Percentiles rank a stretch among this genome's conserved stretches.
phyloP scores from a whole-genome alignment of 2,113 vertebrate genomes.

The Trinectes maculatus region DNA sequence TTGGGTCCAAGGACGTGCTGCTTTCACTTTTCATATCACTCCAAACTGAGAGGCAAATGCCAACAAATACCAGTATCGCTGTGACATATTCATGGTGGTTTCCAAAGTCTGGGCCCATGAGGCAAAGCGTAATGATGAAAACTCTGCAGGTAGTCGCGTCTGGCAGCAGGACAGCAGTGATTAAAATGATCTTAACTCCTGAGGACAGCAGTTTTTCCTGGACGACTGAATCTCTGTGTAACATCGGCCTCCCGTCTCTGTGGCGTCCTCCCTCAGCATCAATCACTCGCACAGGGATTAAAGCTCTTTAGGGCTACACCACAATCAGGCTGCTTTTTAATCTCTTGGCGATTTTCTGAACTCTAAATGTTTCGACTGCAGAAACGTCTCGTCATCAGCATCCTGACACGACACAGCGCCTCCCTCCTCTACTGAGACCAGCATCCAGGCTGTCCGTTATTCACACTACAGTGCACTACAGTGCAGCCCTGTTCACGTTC shows the following conservation, averaged over 20 bases:
- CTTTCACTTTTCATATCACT: neutral
- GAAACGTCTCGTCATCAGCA: slow-evolving; percentile 9
- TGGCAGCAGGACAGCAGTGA: neutral
- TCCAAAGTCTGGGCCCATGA: neutral
- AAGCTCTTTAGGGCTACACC: slow-evolving; percentile 29
- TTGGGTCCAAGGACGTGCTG: neutral
- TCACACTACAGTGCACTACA: too few species aligned
- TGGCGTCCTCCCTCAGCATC: neutral
- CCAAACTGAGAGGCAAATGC: neutral
- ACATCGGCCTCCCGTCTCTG: neutral
- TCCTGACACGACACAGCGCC: too few species aligned
- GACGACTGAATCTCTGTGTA: neutral
- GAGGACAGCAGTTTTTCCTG: neutral
- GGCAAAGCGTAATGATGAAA: neutral
- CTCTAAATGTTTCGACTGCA: slow-evolving; percentile 35
- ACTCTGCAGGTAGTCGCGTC: neutral
- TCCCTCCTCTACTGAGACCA: too few species aligned
- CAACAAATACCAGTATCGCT: too few species aligned
- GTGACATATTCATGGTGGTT: too few species aligned
- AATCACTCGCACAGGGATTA: slow-evolving; percentile 57
- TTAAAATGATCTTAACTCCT: neutral
- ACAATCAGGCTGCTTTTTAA: slow-evolving; percentile 58
- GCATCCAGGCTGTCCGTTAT: too few species aligned
- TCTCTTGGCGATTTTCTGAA: slow-evolving; percentile 48
- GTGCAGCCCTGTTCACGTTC: neutral